These are phyloP conservation scores for Simalia tracyae DNA, from an alignment of 2,797 vertebrate genomes.

Conservation along the genomic window DNA sequence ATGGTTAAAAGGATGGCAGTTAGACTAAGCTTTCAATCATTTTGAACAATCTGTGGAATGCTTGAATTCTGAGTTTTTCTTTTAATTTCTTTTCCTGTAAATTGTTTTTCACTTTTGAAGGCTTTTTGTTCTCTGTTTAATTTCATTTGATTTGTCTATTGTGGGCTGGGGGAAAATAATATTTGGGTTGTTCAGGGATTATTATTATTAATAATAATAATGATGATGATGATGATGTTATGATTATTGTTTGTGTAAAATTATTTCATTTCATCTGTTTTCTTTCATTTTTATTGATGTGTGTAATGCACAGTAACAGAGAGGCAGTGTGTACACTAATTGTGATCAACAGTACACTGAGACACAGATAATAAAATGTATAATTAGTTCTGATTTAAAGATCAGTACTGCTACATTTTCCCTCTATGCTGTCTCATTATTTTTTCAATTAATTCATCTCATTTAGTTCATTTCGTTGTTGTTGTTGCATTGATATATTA, in stretches of 20 bases:
- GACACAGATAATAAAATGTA: slow-evolving; percentile 96
- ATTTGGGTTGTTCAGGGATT: slow-evolving; percentile 65
- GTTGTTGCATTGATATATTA: background rate
- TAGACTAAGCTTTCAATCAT: slow-evolving; percentile 37
- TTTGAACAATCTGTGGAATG: slow-evolving; percentile 60
- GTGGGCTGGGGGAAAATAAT: slow-evolving; percentile 54
- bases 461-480: slow-evolving; percentile 36
- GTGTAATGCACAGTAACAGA: slow-evolving; percentile 85
- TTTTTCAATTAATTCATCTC: slow-evolving; percentile 57
- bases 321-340: slow-evolving; percentile 84
- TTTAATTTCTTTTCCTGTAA: slow-evolving; percentile 43
- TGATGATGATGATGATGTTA: background rate
- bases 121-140: slow-evolving; percentile 30
- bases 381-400: slow-evolving; percentile 89
- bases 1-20: background rate
- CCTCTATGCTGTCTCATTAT: slow-evolving; percentile 61
- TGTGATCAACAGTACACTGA: slow-evolving; percentile 92
- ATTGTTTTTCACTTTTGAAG: slow-evolving; percentile 55
- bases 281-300: slow-evolving; percentile 73
- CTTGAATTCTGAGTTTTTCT: slow-evolving; percentile 59
- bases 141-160: slow-evolving; percentile 58
- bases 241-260: slow-evolving; percentile 67
- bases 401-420: slow-evolving; percentile 68
- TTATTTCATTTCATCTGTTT: slow-evolving; percentile 72
- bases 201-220: slow-evolving; percentile 50